Evolutionary conservation across 2,113 vertebrate genomes (phyloP).

Genomic region (Edolisoma coerulescens): DNA sequence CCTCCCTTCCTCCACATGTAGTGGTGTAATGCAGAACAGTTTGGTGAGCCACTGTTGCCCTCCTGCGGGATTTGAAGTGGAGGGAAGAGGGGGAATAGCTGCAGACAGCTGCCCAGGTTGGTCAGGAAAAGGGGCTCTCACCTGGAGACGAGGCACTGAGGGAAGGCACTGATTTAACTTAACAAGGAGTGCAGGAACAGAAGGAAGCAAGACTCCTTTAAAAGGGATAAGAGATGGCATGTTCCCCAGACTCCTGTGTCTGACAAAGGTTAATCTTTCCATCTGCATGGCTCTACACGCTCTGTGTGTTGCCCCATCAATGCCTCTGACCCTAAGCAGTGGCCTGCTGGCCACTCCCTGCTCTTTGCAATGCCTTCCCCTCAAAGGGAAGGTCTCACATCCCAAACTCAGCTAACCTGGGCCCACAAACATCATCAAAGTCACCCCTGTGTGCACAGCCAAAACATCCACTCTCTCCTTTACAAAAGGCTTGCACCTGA

Average conservation of each 20-base stretch:
- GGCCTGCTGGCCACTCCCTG: neutral
- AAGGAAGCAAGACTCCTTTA: neutral
- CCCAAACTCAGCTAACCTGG: neutral
- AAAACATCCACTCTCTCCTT: neutral
- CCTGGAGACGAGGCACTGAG: neutral
- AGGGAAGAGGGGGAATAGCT: neutral
- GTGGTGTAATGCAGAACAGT: neutral
- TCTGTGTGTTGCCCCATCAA: neutral
- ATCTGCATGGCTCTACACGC: neutral
- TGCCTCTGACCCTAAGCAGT: neutral
- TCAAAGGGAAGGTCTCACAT: neutral
- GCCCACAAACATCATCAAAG: neutral
- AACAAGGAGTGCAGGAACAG: neutral
- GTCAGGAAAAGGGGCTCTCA: neutral
- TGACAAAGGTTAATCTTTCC: neutral
- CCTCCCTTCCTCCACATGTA: neutral
- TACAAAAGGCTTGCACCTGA: neutral
- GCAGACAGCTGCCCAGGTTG: neutral
- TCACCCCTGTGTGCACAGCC: neutral
- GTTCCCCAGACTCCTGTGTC: neutral
- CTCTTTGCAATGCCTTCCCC: neutral
- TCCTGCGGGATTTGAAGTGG: neutral
- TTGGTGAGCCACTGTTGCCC: neutral
- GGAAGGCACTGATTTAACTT: neutral
- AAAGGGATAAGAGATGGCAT: neutral